phyloP scores from a whole-genome alignment of 2,888 invertebrate species.

The Lasioglossum morio region DNA sequence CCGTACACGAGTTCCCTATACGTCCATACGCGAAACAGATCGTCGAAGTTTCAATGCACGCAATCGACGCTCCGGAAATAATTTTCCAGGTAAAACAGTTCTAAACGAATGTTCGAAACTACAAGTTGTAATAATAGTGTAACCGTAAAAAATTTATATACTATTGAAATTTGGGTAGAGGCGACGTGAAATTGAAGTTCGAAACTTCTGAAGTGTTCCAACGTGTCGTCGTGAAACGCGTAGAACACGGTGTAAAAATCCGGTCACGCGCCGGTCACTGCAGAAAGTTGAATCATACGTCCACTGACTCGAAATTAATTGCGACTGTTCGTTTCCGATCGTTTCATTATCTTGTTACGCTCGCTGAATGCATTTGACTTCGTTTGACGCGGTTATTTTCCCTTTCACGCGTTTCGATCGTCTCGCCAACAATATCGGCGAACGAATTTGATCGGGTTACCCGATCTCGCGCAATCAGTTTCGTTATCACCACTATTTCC shows the following conservation, averaged over 20 bases:
- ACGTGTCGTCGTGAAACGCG: neutral
- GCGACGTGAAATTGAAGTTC: neutral
- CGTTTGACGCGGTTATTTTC: constrained; percentile 34
- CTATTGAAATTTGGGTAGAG: too few relatives aligned
- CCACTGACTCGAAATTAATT: constrained; percentile 44
- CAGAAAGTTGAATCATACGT: constrained; percentile 32
- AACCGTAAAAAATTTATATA: too few relatives aligned
- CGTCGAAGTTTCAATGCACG: neutral
- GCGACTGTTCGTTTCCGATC: constrained; percentile 35
- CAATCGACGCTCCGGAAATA: neutral
- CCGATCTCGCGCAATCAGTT: neutral
- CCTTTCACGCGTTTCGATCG: constrained; percentile 20
- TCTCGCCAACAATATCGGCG: neutral
- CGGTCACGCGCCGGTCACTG: neutral
- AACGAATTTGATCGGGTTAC: neutral
- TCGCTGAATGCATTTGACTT: constrained; percentile 14
- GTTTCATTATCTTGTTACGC: constrained; percentile 49
- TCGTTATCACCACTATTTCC: neutral
- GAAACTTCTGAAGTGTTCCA: neutral
- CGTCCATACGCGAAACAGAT: neutral
- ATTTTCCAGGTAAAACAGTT: neutral
- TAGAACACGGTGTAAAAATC: constrained; percentile 10
- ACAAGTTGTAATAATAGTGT: neutral
- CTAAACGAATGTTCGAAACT: neutral
- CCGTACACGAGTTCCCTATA: neutral